Evolutionary conservation across 2,797 vertebrate species (phyloP).

Genomic region (Octomys mimax): DNA sequence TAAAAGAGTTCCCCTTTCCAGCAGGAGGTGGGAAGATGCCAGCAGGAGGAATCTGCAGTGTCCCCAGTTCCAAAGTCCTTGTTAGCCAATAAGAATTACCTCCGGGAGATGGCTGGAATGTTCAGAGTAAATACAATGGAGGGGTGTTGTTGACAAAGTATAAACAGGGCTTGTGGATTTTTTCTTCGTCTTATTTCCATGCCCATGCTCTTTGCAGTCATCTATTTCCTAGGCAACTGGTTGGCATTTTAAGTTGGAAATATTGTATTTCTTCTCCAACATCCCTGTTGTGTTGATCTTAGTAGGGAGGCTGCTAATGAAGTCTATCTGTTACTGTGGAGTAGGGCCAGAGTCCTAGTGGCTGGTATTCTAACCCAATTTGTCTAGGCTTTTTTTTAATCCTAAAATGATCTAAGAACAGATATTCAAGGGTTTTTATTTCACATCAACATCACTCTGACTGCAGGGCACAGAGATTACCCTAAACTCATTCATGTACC

Average conservation of each 20-base stretch:
- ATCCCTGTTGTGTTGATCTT: slow-evolving; percentile 87
- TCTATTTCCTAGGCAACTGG: slow-evolving; percentile 88
- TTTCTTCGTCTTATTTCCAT: slow-evolving; percentile 70
- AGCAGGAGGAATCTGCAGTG: background rate
- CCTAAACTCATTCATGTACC: background rate
- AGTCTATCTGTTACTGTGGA: slow-evolving; percentile 83
- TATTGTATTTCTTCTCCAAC: slow-evolving; percentile 87
- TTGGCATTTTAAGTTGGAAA: slow-evolving; percentile 86
- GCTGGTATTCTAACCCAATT: slow-evolving; percentile 85
- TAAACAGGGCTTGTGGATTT: slow-evolving; percentile 80
- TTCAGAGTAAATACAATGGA: slow-evolving; percentile 80
- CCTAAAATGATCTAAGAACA: slow-evolving; percentile 87
- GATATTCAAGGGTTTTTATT: slow-evolving; percentile 81
- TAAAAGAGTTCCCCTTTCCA: background rate
- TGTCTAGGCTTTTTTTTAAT: slow-evolving; percentile 85
- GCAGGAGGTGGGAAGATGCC: background rate
- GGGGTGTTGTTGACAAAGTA: slow-evolving; percentile 82
- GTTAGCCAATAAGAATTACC: slow-evolving; percentile 71
- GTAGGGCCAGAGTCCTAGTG: slow-evolving; percentile 73
- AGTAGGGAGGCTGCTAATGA: slow-evolving; percentile 83
- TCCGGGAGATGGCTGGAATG: slow-evolving; percentile 76
- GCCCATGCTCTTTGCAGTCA: slow-evolving; percentile 79
- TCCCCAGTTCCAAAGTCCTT: slow-evolving; percentile 40
- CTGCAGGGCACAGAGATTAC: slow-evolving; percentile 59
- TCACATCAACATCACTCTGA: slow-evolving; percentile 79